phyloP scores from a whole-genome alignment of 1,140 invertebrate species.

The Lepidurus couesii region DNA sequence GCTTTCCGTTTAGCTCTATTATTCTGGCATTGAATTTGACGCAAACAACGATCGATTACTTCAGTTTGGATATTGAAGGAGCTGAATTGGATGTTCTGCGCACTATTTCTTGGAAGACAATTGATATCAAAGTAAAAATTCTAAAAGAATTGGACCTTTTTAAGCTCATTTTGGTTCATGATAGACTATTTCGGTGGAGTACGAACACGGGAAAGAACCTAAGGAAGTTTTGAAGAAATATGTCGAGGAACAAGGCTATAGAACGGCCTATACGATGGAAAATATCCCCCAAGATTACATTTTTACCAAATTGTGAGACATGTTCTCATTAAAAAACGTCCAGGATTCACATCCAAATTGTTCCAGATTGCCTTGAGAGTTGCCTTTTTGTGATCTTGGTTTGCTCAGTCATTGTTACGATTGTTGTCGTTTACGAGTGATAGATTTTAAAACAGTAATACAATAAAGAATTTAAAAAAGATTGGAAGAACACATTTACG shows the following conservation, averaged over 20 bases:
- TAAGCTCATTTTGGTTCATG: conserved; percentile 11
- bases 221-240: conserved; percentile 41
- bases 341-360: no score
- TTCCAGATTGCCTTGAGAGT: no score
- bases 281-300: no score
- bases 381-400: no score
- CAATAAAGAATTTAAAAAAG: no score
- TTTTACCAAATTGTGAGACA: no score
- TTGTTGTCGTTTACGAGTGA: no score
- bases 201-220: conserved; percentile 43
- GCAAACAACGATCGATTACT: conserved; percentile 47
- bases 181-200: conserved; percentile 45
- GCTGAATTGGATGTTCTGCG: conserved; percentile 41
- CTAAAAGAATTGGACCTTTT: background rate
- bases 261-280: background rate
- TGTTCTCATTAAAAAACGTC: no score
- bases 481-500: no score
- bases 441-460: no score
- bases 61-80: conserved; percentile 45
- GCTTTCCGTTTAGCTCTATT: conserved; percentile 43
- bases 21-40: conserved; percentile 42
- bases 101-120: conserved; percentile 40
- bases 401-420: no score
- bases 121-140: conserved; percentile 30
- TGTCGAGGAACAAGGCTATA: conserved; percentile 44